Conservation (phyloP, 2,888 invertebrate genomes). For the Sepioteuthis lessoniana region DNA sequence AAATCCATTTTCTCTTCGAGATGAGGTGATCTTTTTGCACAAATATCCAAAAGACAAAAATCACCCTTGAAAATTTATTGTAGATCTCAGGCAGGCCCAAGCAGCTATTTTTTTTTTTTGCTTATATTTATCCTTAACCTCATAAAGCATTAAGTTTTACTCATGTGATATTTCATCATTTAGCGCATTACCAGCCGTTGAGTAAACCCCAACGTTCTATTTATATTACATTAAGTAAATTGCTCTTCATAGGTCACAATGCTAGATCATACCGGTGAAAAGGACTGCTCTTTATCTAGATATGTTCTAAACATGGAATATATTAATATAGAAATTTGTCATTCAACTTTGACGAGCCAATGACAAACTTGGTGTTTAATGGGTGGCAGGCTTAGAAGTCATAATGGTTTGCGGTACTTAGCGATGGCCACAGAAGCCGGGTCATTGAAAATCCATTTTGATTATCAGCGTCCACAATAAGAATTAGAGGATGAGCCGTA, state of each 20-base stretch:
- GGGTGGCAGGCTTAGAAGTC: neutral
- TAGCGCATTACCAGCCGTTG: neutral
- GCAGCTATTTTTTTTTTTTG: too few species aligned
- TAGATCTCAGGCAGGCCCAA: too few species aligned
- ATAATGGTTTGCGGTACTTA: neutral
- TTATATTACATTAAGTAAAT: neutral
- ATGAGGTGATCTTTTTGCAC: too few species aligned
- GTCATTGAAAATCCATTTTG: neutral
- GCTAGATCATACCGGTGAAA: neutral
- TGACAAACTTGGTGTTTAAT: slow-evolving; percentile 10
- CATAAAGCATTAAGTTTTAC: neutral
- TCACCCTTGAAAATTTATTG: neutral
- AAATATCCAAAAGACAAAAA: too few species aligned
- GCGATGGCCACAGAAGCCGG: neutral
- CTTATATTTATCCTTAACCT: neutral
- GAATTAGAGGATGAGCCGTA: neutral
- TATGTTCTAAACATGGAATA: neutral
- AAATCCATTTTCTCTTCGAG: too few species aligned
- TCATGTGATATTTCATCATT: neutral
- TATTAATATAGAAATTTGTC: slow-evolving; percentile 21
- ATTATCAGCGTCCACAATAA: neutral
- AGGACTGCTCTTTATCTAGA: neutral
- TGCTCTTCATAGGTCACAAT: neutral
- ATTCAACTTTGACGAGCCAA: neutral
- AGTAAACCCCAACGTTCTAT: neutral